Base-by-base conservation (phyloP, 2,113 vertebrate genomes). In the Mohoua ochrocephala region DNA sequence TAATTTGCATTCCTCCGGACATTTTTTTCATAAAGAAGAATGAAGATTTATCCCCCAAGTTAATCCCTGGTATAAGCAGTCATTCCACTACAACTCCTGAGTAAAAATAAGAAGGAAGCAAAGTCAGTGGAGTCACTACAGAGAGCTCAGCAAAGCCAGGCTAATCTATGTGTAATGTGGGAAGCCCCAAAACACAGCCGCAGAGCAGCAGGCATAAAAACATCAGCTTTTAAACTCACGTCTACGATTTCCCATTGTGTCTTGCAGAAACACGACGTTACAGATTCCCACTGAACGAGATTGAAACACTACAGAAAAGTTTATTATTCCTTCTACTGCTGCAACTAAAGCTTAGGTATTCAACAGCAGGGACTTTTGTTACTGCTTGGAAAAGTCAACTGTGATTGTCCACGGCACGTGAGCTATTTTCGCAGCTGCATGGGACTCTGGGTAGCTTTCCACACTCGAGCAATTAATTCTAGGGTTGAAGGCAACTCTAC, bases 401-500 rank as follows among this genome's bases (percentile, higher is more conserved):
- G 81, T 28, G 76, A 92, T 11, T 3, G 26, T 68, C 86, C 88
- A 77, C 1, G 0, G 76, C 67, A 7, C 7, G 6, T 31, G 52
- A 91, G 94, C 73, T 93, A 87, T 91, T 93, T 94, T 45, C 87
- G 92, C 91, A 93, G 85, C 95, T 88, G 88, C 89, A 8, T 39
- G 80, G 70, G 60, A 90, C 83, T 95, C 44, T 63, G 90, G 64
- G 61, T 94, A 94, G 92, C 86, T 73, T 94, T 87, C 85, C 83
- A 91, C 89, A 95, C 73, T 73, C 5, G 0, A 91, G 91, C 69
- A 95, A 96, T 97, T 96, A 92, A 97, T 97, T 94, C 88, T 78
- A 84, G 85, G 91, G 80, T 68, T 84, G 95, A 95, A 95, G 86
- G 95, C 93, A 93, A 96, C 84, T 93, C 92, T 95, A 94, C 70